Base-by-base conservation (phyloP, 2,888 invertebrate genomes). In the Endomychus coccineus region DNA sequence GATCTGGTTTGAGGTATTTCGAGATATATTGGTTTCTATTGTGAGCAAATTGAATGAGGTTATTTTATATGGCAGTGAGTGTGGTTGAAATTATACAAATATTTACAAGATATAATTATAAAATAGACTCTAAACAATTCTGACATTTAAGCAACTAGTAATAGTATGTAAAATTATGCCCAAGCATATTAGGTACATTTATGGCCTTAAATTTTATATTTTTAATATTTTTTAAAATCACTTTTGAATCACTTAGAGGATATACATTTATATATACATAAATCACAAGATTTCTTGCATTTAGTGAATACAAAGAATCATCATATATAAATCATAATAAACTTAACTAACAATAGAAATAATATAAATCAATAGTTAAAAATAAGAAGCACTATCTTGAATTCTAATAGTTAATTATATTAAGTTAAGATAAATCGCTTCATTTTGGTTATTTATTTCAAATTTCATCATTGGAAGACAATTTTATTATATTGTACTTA, bases 1-100 rank as follows among this genome's bases (percentile, higher is more conserved):
- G 49, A 50, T 50, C 46, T 48, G 45, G 16, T 44, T 44, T 52
- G 52, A 52, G 52, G 52, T 52, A 52, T 50, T 46, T 45, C 31
- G 44, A 36, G 24, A 32, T 40, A 43, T 36, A 34, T 38, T 29
- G 36, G 30, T 37, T 27, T 35, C 25, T 28, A 34, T 32, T 31
- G 32, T 36, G 33, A 34, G 31, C 30, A 40, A 28, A 29, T 33
- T 16, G 13, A 12, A 5, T 29, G 4, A 25, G 31, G 13, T 16
- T 25, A 15, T 12, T 19, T 17, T 9, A 22, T 39, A 42, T 48
- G 50, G 50, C 51, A 50, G 50, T 51, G 48, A 36, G 36, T 36
- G 40, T 43, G 42, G 44, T 43, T 42, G 36, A 33, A 34, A 30
- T 24, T 16, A 24, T 15, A 15, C 6, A n/a, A 22, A 6, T n/a